Base-by-base conservation (phyloP, 1,140 invertebrate genomes). In the Macrobrachium nipponense region DNA sequence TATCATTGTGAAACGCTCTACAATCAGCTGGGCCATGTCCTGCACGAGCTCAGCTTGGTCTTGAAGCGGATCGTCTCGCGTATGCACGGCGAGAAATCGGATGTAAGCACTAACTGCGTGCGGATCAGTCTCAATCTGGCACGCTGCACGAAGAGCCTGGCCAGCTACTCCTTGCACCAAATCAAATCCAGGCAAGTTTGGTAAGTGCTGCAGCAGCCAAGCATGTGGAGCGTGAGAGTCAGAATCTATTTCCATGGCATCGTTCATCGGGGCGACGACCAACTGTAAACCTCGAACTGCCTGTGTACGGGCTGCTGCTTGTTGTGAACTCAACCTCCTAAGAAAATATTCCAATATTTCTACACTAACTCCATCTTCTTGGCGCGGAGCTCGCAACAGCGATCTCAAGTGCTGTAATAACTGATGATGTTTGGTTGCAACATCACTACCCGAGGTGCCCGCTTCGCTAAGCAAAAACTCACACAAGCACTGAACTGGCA, bases 401-500 rank as follows among this genome's bases (percentile, higher is more conserved):
- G 89, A 90, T 86, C 93, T 91, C 66, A 99, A 92, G 91, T 97
- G 96, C 15, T 92, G 92, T 36, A 98, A 91, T 60, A 99, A 91
- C 91, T 97, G 95, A 7, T 95, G 93, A 89, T 96, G 96, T 90
- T 96, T 95, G 12, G 94, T 93, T 77, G 94, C 84, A 14, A 72
- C 82, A 27, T 80, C 95, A 27, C 83, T 78, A 51, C 70, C 84
- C 75, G 89, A 85, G n/a, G 90, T 90, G 27, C 90, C 89, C 5
- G 90, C 89, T 82, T 93, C 92, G 89, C 96, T 97, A 1, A 98
- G 93, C 36, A 99, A 92, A 91, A 98, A 99, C 91, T 99, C 98
- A 92, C 98, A 99, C 10, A 99, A 93, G 91, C 98, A 98, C 90
- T 98, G 97, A 36, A 99, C 97, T 0, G 98, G 98, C 12, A 99